Percentiles rank a stretch among this genome's conserved stretches.
These are phyloP conservation scores for Dermolepida albohirtum DNA, from an alignment of 2,888 invertebrate species.

Conservation along the genomic window DNA sequence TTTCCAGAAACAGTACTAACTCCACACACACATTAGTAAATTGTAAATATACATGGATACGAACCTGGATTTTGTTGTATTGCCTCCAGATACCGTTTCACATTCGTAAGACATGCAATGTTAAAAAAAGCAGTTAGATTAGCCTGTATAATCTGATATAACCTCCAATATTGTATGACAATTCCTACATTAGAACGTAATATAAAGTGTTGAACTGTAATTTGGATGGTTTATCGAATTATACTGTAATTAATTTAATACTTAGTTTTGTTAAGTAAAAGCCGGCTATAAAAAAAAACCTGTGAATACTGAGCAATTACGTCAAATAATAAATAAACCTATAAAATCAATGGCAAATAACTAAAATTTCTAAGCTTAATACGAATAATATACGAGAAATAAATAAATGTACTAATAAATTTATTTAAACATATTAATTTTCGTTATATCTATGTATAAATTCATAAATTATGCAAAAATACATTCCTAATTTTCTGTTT, in stretches of 20 bases:
- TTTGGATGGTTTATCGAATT: conserved; percentile 10
- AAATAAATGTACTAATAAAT: too few species aligned
- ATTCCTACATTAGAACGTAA: background rate
- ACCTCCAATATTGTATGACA: conserved; percentile 13
- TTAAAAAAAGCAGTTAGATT: conserved; percentile 55
- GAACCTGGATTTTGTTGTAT: conserved; percentile 68
- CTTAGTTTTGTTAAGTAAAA: conserved; percentile 19
- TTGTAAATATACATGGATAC: conserved; percentile 51
- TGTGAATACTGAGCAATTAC: too few species aligned
- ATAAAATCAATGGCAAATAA: too few species aligned
- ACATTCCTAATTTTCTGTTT: too few species aligned
- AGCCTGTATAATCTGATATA: conserved; percentile 37
- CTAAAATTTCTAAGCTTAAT: too few species aligned
- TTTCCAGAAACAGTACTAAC: too few species aligned
- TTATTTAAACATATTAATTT: too few species aligned
- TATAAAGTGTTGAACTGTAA: background rate
- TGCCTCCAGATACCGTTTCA: conserved; percentile 75
- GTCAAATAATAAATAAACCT: too few species aligned
- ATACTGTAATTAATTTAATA: conserved; percentile 18
- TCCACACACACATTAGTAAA: conserved; percentile 15
- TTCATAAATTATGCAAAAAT: too few species aligned
- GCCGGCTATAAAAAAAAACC: background rate
- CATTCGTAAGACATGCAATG: conserved; percentile 80
- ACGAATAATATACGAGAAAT: too few species aligned
- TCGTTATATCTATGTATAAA: too few species aligned